Evolutionary conservation across 2,797 vertebrate species (phyloP).

Genomic region (Amniataba percoides): DNA sequence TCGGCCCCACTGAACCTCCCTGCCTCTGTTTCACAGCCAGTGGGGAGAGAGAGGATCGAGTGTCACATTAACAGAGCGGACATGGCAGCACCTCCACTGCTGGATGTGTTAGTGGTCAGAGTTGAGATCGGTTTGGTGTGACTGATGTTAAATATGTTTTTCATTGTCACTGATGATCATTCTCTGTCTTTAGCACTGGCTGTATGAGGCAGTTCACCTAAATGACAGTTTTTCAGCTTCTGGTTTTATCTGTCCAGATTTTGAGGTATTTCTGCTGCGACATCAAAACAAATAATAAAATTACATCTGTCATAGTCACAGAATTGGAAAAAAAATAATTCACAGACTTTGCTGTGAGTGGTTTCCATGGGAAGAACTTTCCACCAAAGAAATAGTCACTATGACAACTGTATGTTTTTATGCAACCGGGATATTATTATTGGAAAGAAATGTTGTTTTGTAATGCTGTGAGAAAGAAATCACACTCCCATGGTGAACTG

Average conservation of each 20-base stretch:
- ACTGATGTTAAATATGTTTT: neutral
- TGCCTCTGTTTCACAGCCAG: conserved; percentile 72
- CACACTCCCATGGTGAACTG: neutral
- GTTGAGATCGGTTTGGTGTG: neutral
- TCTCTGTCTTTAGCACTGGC: neutral
- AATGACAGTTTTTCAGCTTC: neutral
- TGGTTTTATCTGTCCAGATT: neutral
- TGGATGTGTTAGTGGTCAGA: conserved; percentile 1
- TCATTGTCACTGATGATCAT: neutral
- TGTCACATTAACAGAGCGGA: conserved; percentile 49
- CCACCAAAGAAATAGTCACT: neutral
- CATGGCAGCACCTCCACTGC: conserved; percentile 18
- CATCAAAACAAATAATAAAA: neutral
- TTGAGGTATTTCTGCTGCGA: neutral
- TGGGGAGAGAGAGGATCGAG: conserved; percentile 35
- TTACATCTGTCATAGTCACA: neutral
- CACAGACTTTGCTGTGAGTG: neutral
- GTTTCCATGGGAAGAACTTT: neutral
- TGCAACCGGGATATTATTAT: neutral
- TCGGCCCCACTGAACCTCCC: conserved; percentile 39
- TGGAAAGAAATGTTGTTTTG: neutral
- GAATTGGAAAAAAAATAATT: neutral
- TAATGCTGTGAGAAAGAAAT: no score
- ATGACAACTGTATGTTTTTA: neutral
- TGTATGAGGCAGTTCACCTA: neutral